Base-by-base conservation (phyloP, 1,140 invertebrate species). In the Hesperophylax magnus region DNA sequence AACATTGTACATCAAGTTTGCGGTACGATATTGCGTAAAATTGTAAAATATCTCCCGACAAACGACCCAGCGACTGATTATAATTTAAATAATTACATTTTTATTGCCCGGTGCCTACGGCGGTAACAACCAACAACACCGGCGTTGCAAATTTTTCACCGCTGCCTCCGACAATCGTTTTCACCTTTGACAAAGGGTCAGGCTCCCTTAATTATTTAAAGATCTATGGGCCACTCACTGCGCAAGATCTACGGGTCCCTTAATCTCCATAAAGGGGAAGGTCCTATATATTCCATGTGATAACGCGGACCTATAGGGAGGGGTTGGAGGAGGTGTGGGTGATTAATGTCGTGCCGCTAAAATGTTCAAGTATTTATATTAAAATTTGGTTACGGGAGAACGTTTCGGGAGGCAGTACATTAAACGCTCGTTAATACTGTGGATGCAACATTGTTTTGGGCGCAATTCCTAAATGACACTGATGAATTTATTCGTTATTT, bases 281-380 rank as follows among this genome's bases (percentile, higher is more conserved):
- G 79, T 67, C 74, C 79, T 82, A 83, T 83, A 81, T 78, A 83
- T 81, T 78, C 80, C 81, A 78, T 80, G 76, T 77, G 82, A 81
- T 81, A 83, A 81, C 82, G 65, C 61, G 67, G 69, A 69, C 54
- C 77, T 54, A 58, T 54, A 39, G 18, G 52, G 65, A 17, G 60
- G 27, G 65, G 27, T n/a, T n/a, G n/a, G 54, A 53, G 34, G 67
- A 34, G 79, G 77, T 61, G 39, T 77, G 31, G 27, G 75, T 83
- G 82, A 83, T 83, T 83, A 83, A 83, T 83, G 82, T 78, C 74
- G 60, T 76, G 52, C 39, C 78, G 78, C 72, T 74, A 53, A 60
- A 80, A 77, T 53, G 79, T 81, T 79, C 53, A 80, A 83, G 82
- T 83, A 83, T 83, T 83, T 83, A 83, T 83, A 83, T 83, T 83